These are phyloP conservation scores for Heterochromis multidens DNA, from an alignment of 2,113 vertebrate genomes.

Conservation along the genomic window DNA sequence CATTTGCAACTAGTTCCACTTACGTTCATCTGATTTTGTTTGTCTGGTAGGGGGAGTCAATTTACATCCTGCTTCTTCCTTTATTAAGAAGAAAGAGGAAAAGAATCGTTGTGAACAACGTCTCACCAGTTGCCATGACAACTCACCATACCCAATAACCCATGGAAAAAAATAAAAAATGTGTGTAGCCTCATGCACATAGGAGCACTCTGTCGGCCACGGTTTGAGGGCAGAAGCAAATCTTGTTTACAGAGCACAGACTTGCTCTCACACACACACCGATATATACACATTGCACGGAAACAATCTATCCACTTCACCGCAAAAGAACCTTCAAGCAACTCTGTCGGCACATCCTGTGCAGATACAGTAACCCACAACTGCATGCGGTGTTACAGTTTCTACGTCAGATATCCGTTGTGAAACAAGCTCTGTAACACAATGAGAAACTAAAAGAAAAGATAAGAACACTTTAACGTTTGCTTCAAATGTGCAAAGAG, in stretches of 20 bases:
- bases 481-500: slow-evolving; percentile 9
- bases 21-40: slow-evolving; percentile 19
- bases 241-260: slow-evolving; percentile 63
- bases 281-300: slow-evolving; percentile 41
- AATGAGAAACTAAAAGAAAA: slow-evolving; percentile 18
- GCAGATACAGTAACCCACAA: slow-evolving; percentile 66
- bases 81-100: slow-evolving; percentile 36
- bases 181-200: slow-evolving; percentile 37
- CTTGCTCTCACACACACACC: slow-evolving; percentile 1
- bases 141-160: slow-evolving; percentile 66
- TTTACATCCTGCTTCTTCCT: slow-evolving; percentile 39
- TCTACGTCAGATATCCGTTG: slow-evolving; percentile 58
- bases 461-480: slow-evolving; percentile 31
- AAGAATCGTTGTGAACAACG: slow-evolving; percentile 28
- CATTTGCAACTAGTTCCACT: slow-evolving; percentile 12
- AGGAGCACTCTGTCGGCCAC: slow-evolving; percentile 47
- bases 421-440: slow-evolving; percentile 31
- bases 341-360: slow-evolving; percentile 67
- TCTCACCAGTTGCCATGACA: slow-evolving; percentile 74
- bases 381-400: slow-evolving; percentile 62
- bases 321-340: slow-evolving; percentile 60
- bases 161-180: slow-evolving; percentile 37
- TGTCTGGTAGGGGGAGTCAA: slow-evolving; percentile 3
- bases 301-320: slow-evolving; percentile 64
- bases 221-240: slow-evolving; percentile 59